A percentile compares a stretch with the other conserved stretches of the same genome.
Conservation (phyloP, 2,797 vertebrate species). For the Melopsittacus undulatus region DNA sequence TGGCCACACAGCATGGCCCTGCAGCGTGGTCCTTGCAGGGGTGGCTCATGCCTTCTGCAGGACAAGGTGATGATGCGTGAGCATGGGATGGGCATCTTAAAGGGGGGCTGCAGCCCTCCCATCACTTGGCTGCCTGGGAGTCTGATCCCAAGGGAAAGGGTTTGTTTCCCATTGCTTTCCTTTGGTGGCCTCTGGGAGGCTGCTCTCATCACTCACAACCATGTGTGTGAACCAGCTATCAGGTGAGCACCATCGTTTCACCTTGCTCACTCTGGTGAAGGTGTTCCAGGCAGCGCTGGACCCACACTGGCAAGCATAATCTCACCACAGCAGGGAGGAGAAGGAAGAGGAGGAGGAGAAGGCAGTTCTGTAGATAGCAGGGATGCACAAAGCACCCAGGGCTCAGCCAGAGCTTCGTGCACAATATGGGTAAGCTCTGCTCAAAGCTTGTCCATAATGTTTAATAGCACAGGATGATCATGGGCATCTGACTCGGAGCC, state of each 20-base stretch:
- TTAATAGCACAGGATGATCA: conserved; percentile 19
- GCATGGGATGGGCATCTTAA: background rate
- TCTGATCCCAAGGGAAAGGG: background rate
- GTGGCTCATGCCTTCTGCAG: fast-evolving
- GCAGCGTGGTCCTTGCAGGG: fast-evolving
- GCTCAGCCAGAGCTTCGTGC: background rate
- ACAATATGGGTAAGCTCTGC: background rate
- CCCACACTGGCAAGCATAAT: background rate
- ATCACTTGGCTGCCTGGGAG: background rate
- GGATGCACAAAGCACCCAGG: background rate
- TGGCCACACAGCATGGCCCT: background rate
- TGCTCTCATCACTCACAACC: background rate
- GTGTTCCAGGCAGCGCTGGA: background rate
- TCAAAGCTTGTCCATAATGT: background rate
- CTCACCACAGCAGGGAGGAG: background rate
- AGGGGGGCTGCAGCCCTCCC: background rate
- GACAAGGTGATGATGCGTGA: fast-evolving
- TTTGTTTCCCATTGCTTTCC: fast-evolving
- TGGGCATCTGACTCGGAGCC: background rate
- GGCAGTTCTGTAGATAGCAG: background rate
- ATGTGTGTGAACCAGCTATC: fast-evolving
- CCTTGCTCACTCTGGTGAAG: background rate
- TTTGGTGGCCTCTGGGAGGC: background rate
- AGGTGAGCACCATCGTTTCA: fast-evolving
- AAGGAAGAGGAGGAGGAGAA: background rate